A percentile compares a stretch with the other conserved stretches of the same genome.
These are phyloP conservation scores for Platysteira castanea DNA, from an alignment of 2,113 vertebrate species.

Conservation along the genomic window DNA sequence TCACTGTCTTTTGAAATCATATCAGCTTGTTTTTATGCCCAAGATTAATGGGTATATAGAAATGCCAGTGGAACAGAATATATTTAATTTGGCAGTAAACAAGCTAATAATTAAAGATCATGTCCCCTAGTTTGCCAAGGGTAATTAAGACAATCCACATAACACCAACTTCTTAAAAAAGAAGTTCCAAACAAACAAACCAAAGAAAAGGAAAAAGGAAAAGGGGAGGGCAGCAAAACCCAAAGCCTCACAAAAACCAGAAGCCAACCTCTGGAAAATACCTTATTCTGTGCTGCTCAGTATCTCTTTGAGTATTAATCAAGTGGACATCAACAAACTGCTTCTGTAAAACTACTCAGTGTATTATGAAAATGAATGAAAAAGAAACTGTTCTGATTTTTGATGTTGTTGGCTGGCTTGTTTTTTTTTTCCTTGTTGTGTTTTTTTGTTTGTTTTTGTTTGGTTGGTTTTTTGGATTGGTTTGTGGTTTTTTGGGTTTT, in stretches of 20 bases:
- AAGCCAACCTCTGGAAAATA: background rate
- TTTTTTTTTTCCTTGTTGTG: background rate
- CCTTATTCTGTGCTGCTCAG: background rate
- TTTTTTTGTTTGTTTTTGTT: background rate
- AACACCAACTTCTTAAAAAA: background rate
- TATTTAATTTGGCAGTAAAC: background rate
- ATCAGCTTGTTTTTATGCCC: background rate
- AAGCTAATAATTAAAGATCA: background rate
- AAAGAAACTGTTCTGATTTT: background rate
- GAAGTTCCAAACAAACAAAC: background rate
- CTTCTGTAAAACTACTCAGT: background rate
- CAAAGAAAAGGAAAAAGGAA: background rate
- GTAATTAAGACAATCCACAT: background rate
- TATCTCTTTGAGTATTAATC: background rate
- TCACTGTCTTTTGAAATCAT: background rate
- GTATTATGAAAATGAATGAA: background rate
- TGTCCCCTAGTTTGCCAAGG: background rate
- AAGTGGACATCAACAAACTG: background rate
- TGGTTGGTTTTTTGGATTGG: too few relatives aligned
- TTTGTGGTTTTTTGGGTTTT: too few relatives aligned
- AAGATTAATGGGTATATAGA: background rate
- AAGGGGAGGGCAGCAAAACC: accelerated
- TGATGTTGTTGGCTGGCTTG: background rate
- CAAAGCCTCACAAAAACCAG: accelerated
- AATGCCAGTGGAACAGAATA: background rate